Evolutionary conservation across 2,113 vertebrate species (phyloP).

Genomic region (Theristicus caerulescens): DNA sequence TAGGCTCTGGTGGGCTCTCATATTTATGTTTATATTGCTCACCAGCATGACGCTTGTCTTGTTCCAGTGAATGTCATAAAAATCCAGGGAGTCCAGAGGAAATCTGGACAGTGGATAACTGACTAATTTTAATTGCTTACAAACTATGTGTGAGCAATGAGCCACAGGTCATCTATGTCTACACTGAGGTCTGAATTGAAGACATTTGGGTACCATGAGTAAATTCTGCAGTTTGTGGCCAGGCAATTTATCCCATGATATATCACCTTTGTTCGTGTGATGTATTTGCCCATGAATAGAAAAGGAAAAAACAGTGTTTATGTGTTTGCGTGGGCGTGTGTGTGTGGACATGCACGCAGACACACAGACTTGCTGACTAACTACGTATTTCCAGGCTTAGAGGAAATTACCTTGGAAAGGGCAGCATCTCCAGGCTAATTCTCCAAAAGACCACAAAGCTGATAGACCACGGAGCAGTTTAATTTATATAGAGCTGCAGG

Average conservation of each 20-base stretch:
- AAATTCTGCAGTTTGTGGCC: not conserved
- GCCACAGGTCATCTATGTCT: not conserved
- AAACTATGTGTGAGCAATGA: not conserved
- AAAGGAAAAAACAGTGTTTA: not conserved
- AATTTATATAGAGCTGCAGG: not conserved
- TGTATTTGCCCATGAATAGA: not conserved
- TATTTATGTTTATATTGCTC: not conserved
- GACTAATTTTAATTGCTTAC: not conserved
- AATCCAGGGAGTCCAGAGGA: not conserved
- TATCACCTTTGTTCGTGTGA: not conserved
- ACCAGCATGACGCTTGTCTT: not conserved
- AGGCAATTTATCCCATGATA: not conserved
- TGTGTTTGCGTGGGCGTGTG: fast-evolving
- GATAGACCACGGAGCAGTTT: not conserved
- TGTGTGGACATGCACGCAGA: not conserved
- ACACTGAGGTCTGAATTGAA: not conserved
- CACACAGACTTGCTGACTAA: not conserved
- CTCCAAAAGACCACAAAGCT: not conserved
- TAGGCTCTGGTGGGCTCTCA: not conserved
- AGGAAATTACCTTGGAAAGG: not conserved
- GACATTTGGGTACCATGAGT: not conserved
- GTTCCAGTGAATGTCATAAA: not conserved
- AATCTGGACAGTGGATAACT: not conserved
- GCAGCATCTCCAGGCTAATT: not conserved
- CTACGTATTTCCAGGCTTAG: not conserved